These are phyloP conservation scores for Himalopsyche tibetana DNA, from an alignment of 2,888 invertebrate species.

Conservation along the genomic window DNA sequence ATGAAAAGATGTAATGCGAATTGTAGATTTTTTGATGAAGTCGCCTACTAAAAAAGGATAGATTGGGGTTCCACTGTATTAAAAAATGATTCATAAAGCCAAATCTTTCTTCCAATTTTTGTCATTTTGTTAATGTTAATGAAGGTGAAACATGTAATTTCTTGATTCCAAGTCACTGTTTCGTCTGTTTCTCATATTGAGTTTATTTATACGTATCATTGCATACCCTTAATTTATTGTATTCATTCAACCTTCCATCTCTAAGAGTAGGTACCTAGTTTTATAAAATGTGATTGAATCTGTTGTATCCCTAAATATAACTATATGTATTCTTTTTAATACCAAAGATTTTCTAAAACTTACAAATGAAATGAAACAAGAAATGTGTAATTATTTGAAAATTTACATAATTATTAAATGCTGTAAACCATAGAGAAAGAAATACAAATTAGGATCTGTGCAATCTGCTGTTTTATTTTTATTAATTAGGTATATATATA, in stretches of 20 bases:
- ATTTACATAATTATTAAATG: neutral
- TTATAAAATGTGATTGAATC: conserved; percentile 40
- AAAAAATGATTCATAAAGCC: no score
- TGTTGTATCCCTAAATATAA: conserved; percentile 14
- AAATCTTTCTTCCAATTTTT: no score
- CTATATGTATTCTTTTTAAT: conserved; percentile 30
- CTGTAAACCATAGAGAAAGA: neutral
- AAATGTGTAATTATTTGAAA: conserved; percentile 3
- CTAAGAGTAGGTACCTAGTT: conserved; percentile 1
- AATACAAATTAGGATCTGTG: conserved; percentile 29
- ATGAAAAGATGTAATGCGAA: no score
- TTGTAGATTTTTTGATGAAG: no score
- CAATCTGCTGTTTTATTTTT: neutral
- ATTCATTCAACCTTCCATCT: conserved; percentile 8
- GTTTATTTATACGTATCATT: no score
- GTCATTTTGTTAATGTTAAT: no score
- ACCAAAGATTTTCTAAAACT: conserved; percentile 25
- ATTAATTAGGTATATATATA: no score
- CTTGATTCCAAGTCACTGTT: no score
- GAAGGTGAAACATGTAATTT: no score
- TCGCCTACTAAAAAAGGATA: no score
- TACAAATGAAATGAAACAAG: neutral
- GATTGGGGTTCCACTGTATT: no score
- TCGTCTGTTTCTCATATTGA: no score
- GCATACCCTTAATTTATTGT: neutral